Percentiles rank a stretch among this genome's conserved stretches.
phyloP scores from a whole-genome alignment of 1,140 invertebrate species.

The Melitaea cinxia region DNA sequence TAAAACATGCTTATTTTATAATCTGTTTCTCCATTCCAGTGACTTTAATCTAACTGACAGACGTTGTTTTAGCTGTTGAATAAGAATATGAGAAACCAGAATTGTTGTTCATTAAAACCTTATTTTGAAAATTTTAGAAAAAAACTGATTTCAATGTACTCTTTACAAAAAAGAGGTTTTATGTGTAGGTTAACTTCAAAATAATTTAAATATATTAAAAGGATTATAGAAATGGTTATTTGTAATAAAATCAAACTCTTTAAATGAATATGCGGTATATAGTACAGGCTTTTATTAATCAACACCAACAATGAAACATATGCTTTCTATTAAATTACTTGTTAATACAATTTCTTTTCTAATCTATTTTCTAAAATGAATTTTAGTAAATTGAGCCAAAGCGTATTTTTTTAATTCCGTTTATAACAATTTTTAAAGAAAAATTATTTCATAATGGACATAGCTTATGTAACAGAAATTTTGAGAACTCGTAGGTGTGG shows the following conservation, averaged over 20 bases:
- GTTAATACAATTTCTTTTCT: background rate
- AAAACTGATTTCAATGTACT: no score
- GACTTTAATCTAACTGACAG: no score
- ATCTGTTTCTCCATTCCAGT: no score
- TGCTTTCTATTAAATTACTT: background rate
- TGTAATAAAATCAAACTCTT: background rate
- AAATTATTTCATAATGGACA: background rate
- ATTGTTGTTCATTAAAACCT: no score
- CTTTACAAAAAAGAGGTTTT: no score
- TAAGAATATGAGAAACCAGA: no score
- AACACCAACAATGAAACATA: conserved; percentile 24
- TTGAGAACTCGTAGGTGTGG: no score
- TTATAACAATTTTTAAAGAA: background rate
- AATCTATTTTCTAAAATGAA: conserved; percentile 15
- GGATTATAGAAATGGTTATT: background rate
- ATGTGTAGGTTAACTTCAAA: no score
- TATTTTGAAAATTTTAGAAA: no score
- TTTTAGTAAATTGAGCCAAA: conserved; percentile 19
- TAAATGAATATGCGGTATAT: conserved; percentile 18
- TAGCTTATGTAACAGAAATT: background rate
- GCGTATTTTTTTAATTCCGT: conserved; percentile 14
- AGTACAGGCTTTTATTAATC: conserved; percentile 16
- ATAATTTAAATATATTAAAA: background rate
- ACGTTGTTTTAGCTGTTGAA: no score
- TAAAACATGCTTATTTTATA: no score